Conservation (phyloP, 2,888 invertebrate genomes). For the Apamea monoglypha region DNA sequence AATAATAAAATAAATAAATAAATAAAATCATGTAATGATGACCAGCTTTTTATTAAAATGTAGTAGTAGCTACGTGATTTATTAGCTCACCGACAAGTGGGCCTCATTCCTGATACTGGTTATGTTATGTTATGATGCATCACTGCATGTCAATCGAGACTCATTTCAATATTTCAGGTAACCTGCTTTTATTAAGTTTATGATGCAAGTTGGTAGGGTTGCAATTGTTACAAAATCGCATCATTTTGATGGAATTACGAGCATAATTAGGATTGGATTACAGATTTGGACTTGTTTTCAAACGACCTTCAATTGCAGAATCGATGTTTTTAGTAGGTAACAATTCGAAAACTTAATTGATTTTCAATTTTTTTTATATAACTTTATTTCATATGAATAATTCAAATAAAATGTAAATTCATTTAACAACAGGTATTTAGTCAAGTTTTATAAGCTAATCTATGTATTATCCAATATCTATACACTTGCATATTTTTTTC, state of each 20-base stretch:
- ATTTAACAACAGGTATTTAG: neutral
- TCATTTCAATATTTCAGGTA: slow-evolving; percentile 27
- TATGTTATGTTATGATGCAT: neutral
- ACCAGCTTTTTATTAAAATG: neutral
- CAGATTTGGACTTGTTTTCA: neutral
- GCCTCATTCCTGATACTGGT: slow-evolving; percentile 1
- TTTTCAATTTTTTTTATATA: neutral
- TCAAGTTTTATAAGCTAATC: neutral
- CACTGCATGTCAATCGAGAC: neutral
- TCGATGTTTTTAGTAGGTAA: neutral
- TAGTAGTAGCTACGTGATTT: slow-evolving; percentile 6
- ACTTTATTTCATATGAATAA: neutral
- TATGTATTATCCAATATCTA: neutral
- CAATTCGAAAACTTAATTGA: neutral
- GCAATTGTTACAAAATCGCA: too few species aligned
- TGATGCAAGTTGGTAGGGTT: slow-evolving; percentile 11
- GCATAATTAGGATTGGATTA: neutral
- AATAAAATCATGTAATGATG: too few species aligned
- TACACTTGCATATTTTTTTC: neutral
- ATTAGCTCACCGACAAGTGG: slow-evolving; percentile 1
- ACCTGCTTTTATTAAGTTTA: slow-evolving; percentile 8
- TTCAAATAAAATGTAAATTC: neutral
- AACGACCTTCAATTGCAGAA: too few species aligned
- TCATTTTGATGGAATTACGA: neutral
- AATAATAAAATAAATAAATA: too few species aligned